Base-by-base conservation (phyloP, 2,113 vertebrate species). In the Anarrhichthys ocellatus region DNA sequence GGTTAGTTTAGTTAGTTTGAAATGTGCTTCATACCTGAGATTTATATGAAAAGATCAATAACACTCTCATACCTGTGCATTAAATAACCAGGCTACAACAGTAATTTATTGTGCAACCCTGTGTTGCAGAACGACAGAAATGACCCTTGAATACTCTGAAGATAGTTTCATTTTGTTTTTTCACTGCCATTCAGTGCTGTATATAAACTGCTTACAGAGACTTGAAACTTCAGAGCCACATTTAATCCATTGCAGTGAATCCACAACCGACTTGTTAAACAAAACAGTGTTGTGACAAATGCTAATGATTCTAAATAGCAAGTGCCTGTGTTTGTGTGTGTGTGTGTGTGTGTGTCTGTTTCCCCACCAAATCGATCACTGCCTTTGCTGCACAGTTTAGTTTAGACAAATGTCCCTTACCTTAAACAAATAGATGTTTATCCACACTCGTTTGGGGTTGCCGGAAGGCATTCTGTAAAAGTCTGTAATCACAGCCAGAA, bases 191-290 rank as follows among this genome's bases (percentile, higher is more conserved):
- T 46, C 44, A 48, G 61, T 65, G 18, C 24, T 42, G 46, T 34
- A n/a, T 50, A 50, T 42, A 46, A n/a, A n/a, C 2, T 42, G 34
- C 34, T 48, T 46, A 52, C 18, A 59, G 17, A 66, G n/a, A 59
- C 62, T 36, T 56, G 20, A 56, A 56, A 59, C 59, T 20, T 69
- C 50, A 34, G 22, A 46, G 27, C 3, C 20, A 38, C n/a, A 62
- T 46, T 8, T 44, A 58, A 56, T 81, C 34, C 50, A 59, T 34
- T 71, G 15, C 59, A 71, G 9, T 58, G 14, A 56, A 75, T 70
- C 38, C 13, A 9, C 9, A 32, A 32, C 17, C 11, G 3, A 56
- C 36, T 17, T 68, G 18, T 27, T n/a, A n/a, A 5, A 9, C 13
- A 63, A 7, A 76, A 59, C n/a, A 20, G 9, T 58, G 27, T 63